Conservation (phyloP, 2,888 invertebrate genomes). For the Trilocha varians region DNA sequence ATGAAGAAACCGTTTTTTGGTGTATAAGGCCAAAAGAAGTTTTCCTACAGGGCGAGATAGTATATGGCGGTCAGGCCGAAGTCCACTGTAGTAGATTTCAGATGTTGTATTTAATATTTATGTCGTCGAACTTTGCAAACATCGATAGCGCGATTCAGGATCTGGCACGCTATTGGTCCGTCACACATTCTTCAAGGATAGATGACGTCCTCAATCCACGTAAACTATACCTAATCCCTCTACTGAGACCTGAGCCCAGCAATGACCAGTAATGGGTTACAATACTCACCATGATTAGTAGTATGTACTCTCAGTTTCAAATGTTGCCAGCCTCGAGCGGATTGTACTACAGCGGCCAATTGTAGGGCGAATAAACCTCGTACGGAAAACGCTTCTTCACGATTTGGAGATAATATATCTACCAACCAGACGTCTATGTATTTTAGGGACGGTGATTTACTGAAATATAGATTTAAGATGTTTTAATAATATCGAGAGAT, state of each 20-base stretch:
- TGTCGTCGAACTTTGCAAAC: too few relatives aligned
- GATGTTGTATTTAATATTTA: too few relatives aligned
- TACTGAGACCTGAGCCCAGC: background rate
- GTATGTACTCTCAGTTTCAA: slow-evolving; percentile 88
- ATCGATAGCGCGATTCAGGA: too few relatives aligned
- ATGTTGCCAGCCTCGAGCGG: slow-evolving; percentile 91
- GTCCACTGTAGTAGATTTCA: too few relatives aligned
- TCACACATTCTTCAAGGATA: too few relatives aligned
- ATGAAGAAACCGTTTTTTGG: too few relatives aligned
- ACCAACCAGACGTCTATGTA: slow-evolving; percentile 99
- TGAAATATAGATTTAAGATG: slow-evolving; percentile 40
- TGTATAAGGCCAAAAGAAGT: too few relatives aligned
- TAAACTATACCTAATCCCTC: background rate
- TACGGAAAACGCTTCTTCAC: slow-evolving; percentile 88
- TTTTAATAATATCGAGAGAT: too few relatives aligned
- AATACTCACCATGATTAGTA: background rate
- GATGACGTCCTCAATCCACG: too few relatives aligned
- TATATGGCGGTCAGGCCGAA: too few relatives aligned
- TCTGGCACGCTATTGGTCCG: too few relatives aligned
- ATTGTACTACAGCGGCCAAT: slow-evolving; percentile 94
- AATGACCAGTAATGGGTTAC: background rate
- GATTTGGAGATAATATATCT: slow-evolving; percentile 86
- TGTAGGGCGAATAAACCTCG: slow-evolving; percentile 97
- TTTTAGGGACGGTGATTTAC: slow-evolving; percentile 73
- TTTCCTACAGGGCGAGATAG: too few relatives aligned